These are phyloP conservation scores for Jaculus jaculus DNA, from an alignment of 2,113 vertebrate genomes.

Conservation along the genomic window DNA sequence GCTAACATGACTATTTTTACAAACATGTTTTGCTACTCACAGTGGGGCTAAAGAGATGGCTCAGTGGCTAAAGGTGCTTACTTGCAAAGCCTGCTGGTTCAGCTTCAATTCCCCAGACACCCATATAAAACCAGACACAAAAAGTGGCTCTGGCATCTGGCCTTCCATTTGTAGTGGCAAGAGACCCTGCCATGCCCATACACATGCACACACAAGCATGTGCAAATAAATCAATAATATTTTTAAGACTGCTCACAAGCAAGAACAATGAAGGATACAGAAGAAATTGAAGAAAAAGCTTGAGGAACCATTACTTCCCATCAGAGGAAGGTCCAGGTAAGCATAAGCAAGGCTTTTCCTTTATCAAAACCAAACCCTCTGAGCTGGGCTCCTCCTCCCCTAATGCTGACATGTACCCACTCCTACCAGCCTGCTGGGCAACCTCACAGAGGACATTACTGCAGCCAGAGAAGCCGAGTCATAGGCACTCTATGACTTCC, in stretches of 20 bases:
- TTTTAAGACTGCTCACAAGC: neutral
- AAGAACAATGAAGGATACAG: neutral
- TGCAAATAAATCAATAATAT: too few relatives aligned
- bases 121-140: too few relatives aligned
- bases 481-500: constrained; percentile 19
- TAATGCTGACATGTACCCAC: neutral
- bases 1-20: neutral
- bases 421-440: constrained; percentile 1
- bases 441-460: neutral
- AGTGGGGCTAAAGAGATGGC: too few relatives aligned
- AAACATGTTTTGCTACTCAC: neutral
- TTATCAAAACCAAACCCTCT: neutral
- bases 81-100: too few relatives aligned
- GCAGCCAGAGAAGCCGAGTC: constrained; percentile 3
- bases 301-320: neutral
- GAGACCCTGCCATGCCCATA: too few relatives aligned
- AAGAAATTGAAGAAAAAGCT: neutral
- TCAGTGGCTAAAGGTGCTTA: too few relatives aligned
- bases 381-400: neutral
- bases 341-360: neutral
- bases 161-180: too few relatives aligned
- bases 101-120: too few relatives aligned
- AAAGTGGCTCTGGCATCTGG: too few relatives aligned
- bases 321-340: neutral
- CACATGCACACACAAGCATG: too few relatives aligned